Conservation (phyloP, 2,888 invertebrate species). For the Alentia gelatinosa region DNA sequence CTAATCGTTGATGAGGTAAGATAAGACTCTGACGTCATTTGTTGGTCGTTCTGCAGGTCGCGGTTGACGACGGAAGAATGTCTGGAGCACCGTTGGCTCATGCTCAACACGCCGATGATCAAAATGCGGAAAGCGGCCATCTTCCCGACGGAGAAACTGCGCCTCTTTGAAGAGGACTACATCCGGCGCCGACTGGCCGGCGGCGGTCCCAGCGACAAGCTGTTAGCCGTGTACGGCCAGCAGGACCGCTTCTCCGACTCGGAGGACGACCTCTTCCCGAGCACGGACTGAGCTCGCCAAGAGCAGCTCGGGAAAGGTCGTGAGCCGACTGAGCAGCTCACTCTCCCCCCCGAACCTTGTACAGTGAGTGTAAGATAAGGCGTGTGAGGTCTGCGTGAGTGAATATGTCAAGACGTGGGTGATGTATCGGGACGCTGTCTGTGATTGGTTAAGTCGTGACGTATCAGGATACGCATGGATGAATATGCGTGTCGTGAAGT, state of each 20-base stretch:
- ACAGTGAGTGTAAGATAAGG: not conserved
- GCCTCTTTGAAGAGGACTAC: constrained; percentile 89
- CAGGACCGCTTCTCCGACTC: constrained; percentile 54
- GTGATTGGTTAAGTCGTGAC: no score
- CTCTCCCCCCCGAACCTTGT: not conserved
- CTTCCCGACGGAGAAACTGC: constrained; percentile 84
- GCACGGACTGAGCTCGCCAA: not conserved
- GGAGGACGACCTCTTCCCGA: constrained; percentile 55
- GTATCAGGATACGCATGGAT: not conserved
- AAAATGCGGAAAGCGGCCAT: constrained; percentile 93
- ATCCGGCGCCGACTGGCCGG: constrained; percentile 84
- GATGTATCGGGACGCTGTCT: not conserved
- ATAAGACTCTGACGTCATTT: no score
- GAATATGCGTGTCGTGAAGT: not conserved
- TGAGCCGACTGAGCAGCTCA: not conserved
- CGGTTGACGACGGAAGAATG: constrained; percentile 96
- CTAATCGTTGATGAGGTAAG: no score
- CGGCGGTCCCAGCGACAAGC: not conserved
- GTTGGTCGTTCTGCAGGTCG: constrained; percentile 88
- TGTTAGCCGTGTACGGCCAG: constrained; percentile 54
- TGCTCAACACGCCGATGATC: constrained; percentile 95
- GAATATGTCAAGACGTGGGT: not conserved
- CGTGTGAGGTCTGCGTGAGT: not conserved
- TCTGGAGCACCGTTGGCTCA: constrained; percentile 96
- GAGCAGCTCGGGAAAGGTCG: not conserved